Evolutionary conservation across 2,797 vertebrate genomes (phyloP).

Genomic region (Pachyuromys duprasi): DNA sequence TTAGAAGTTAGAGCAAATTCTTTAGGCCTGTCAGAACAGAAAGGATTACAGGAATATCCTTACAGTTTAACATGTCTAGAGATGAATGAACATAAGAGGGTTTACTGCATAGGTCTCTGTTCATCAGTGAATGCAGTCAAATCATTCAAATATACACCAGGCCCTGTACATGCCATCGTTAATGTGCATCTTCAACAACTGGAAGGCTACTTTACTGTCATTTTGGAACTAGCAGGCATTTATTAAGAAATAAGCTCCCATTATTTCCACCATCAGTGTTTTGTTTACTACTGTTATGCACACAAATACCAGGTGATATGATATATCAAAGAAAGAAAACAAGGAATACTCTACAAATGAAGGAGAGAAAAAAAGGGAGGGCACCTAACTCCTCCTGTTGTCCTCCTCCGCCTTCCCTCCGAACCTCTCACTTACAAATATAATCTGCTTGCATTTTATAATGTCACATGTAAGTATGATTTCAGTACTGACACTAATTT

Average conservation of each 20-base stretch:
- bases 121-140: not conserved
- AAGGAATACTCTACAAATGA: not conserved
- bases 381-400: too few relatives aligned
- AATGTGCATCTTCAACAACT: not conserved
- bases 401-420: not conserved
- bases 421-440: not conserved
- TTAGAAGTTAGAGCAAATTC: not conserved
- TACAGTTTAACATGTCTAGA: not conserved
- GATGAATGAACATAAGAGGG: not conserved
- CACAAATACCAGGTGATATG: not conserved
- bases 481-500: not conserved
- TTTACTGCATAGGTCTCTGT: not conserved
- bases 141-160: not conserved
- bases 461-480: not conserved
- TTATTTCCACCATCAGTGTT: conserved; percentile 5
- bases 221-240: not conserved
- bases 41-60: not conserved
- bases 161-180: not conserved
- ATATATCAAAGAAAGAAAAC: conserved; percentile 8
- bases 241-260: conserved; percentile 14
- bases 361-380: not conserved
- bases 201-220: not conserved
- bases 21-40: not conserved
- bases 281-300: not conserved
- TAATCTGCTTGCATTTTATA: not conserved